Conservation (phyloP, 2,888 invertebrate species). For the Pollenia amentaria region DNA sequence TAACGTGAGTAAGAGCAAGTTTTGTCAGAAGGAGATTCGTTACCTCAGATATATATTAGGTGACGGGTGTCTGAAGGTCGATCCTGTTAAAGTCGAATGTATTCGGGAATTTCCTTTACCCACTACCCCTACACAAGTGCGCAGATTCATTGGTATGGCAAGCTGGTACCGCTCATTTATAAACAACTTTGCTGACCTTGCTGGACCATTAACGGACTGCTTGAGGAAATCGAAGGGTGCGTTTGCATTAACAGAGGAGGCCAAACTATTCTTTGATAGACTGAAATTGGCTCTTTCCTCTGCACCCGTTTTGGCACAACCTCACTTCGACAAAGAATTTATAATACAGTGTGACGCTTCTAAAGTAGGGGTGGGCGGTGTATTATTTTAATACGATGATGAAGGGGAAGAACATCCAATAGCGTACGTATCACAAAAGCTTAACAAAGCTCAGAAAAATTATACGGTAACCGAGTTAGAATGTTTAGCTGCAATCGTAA, state of each 20-base stretch:
- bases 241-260: conserved; percentile 23
- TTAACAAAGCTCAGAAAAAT: conserved; percentile 47
- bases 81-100: conserved; percentile 43
- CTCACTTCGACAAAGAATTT: conserved; percentile 48
- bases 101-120: conserved; percentile 46
- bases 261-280: conserved; percentile 28
- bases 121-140: conserved; percentile 11
- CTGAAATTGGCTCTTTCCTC: conserved; percentile 45
- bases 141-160: conserved; percentile 51
- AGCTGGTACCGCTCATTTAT: conserved; percentile 61
- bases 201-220: conserved; percentile 51
- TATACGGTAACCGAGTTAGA: conserved; percentile 45
- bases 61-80: conserved; percentile 32
- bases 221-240: conserved; percentile 19
- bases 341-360: conserved; percentile 63
- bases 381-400: conserved; percentile 49
- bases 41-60: conserved; percentile 40
- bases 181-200: conserved; percentile 45
- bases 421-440: conserved; percentile 72
- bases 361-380: conserved; percentile 51
- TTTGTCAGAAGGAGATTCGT: conserved; percentile 45
- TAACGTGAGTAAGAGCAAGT: conserved; percentile 51
- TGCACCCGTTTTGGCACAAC: conserved; percentile 49
- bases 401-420: conserved; percentile 42
- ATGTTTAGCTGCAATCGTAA: conserved; percentile 31